phyloP scores from a whole-genome alignment of 2,113 vertebrate species.

The Uria aalge region DNA sequence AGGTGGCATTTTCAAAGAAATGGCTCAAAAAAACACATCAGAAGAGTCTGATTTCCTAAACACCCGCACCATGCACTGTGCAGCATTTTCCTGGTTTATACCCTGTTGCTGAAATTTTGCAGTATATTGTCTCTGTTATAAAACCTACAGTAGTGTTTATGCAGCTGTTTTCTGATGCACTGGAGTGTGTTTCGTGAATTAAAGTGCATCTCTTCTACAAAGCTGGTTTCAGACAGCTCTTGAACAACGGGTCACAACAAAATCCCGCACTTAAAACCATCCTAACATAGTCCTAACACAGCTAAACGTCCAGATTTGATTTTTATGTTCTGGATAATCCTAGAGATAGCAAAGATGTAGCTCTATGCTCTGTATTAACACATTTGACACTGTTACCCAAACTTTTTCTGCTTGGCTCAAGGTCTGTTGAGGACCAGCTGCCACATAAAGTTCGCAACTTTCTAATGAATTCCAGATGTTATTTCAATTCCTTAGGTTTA shows the following conservation, averaged over 20 bases:
- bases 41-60: background rate
- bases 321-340: background rate
- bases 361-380: background rate
- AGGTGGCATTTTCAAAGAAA: background rate
- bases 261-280: background rate
- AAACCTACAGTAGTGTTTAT: background rate
- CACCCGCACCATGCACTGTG: background rate
- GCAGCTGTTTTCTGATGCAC: background rate
- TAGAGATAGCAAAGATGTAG: background rate
- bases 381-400: background rate
- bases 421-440: background rate
- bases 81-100: background rate
- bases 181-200: background rate
- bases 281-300: background rate
- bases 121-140: background rate
- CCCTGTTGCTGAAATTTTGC: background rate
- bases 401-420: background rate
- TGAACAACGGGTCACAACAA: background rate
- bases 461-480: background rate
- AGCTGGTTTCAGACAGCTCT: background rate
- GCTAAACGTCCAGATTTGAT: background rate
- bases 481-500: background rate
- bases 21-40: background rate
- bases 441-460: background rate
- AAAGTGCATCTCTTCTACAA: background rate